A percentile compares a stretch with the other conserved stretches of the same genome.
phyloP scores from a whole-genome alignment of 64 coral and sea anemone species.

The Astreopora myriophthalma region DNA sequence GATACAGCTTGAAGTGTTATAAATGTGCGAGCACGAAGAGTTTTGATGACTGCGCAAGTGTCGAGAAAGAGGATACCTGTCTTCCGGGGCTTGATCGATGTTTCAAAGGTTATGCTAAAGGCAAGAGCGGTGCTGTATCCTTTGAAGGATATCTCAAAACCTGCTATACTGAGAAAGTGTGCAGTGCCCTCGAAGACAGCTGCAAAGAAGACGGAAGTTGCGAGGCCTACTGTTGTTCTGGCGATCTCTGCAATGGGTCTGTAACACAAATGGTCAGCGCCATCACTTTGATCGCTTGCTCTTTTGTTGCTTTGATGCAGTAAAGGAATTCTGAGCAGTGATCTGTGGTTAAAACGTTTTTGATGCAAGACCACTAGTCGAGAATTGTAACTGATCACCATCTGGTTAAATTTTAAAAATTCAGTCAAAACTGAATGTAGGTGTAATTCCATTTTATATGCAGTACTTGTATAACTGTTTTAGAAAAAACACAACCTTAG shows the following conservation, averaged over 20 bases:
- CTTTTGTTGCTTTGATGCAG: neutral
- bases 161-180: neutral
- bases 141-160: neutral
- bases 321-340: neutral
- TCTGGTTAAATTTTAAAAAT: no score
- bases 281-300: constrained; percentile 1
- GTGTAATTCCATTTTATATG: no score
- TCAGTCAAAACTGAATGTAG: no score
- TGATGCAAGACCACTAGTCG: no score
- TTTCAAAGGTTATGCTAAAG: neutral
- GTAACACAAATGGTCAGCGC: neutral
- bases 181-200: neutral
- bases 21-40: neutral
- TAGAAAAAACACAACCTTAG: no score
- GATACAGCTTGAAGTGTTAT: constrained; percentile 28
- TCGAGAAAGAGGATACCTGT: neutral
- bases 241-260: constrained; percentile 22
- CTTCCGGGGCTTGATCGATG: neutral
- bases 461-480: no score
- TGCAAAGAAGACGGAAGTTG: constrained; percentile 7
- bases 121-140: neutral
- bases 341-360: no score
- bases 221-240: neutral
- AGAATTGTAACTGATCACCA: no score
- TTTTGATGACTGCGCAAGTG: neutral